Evolutionary conservation across 2,888 invertebrate species (phyloP), one percentile per base, ranked within the genome.

Genomic region (Drosophila formosana): DNA sequence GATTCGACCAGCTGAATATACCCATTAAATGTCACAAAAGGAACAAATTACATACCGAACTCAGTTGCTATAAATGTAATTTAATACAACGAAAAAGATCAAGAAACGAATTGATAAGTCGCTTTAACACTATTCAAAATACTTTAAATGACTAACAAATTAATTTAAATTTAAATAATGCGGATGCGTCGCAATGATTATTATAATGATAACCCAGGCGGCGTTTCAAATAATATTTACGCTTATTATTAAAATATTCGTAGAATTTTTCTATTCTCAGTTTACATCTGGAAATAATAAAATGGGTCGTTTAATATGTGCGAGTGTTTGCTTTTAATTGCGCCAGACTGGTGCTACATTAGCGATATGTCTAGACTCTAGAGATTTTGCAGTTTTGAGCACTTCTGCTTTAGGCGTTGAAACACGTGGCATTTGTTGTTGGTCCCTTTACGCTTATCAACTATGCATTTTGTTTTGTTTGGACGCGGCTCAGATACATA

Each of bases 361-460:
- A 18, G 18, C 18, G 18, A 18, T 18, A 18, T 18, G 18, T 18
- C 18, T 18, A 18, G 18, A 18, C 1, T 18, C 18, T 18, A 18
- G 18, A 18, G 18, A 18, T 18, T 18, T 18, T 18, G 1, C 2
- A 18, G 18, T 18, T 18, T 18, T 18, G 18, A 18, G n/a, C 57
- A 41, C 13, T 45, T 11, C 6, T 47, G 41, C 45, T 30, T 8
- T 4, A 26, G 73, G 66, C 46, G 25, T n/a, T 28, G n/a, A n/a
- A n/a, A 23, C 64, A 46, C 56, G 30, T 26, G 49, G 7, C 8
- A n/a, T 49, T 56, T 53, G 26, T 46, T 58, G 26, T 30, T 56
- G 26, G 49, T 52, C 71, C 65, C 64, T 56, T 68, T 62, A 13
- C 43, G 73, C 73, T 77, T 73, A 77, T 77, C 58, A 72, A 67